Evolutionary conservation across 2,888 invertebrate species (phyloP).

Genomic region (Rhimphoctona megacephalus): DNA sequence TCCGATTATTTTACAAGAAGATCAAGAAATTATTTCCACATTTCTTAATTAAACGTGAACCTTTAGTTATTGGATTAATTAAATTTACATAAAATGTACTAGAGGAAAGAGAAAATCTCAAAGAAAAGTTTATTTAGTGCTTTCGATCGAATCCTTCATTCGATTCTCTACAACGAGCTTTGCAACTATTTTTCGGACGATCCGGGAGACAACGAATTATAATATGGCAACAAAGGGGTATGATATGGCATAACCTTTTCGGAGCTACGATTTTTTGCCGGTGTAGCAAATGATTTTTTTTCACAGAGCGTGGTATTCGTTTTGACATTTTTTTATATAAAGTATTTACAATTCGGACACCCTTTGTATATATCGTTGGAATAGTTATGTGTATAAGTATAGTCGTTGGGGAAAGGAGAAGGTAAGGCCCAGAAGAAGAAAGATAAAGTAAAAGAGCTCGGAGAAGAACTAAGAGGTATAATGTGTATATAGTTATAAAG

Average conservation of each 20-base stretch:
- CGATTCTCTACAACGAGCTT: not conserved
- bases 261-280: no score
- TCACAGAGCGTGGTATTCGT: not conserved
- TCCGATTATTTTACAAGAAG: not conserved
- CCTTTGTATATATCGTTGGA: not conserved
- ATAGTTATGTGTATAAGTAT: not conserved
- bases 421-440: constrained; percentile 35
- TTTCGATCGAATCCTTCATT: not conserved
- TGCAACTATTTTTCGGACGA: not conserved
- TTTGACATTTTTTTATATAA: not conserved
- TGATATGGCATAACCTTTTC: no score
- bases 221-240: no score
- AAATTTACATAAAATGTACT: not conserved
- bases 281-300: no score
- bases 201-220: no score
- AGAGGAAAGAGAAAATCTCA: not conserved
- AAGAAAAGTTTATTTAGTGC: no score
- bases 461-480: constrained; percentile 55
- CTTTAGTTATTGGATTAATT: not conserved
- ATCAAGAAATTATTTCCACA: not conserved
- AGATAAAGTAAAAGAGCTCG: constrained; percentile 10
- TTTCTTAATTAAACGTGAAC: not conserved
- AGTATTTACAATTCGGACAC: not conserved
- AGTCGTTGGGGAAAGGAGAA: constrained; percentile 16
- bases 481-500: constrained; percentile 45